Conservation (phyloP, 2,113 vertebrate species). For the Pantherophis guttatus region DNA sequence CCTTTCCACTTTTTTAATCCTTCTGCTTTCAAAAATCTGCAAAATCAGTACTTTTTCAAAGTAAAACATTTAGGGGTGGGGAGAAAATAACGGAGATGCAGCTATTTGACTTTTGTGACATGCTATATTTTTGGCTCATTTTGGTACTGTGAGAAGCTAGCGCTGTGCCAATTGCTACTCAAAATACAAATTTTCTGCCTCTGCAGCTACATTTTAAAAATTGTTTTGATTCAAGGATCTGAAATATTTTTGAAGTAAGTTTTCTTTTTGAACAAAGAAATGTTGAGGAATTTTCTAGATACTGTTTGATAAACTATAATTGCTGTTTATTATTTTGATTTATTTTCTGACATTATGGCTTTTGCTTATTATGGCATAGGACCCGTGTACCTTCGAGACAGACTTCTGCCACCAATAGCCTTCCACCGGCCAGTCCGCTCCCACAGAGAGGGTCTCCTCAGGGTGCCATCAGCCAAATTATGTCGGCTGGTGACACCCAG, state of each 20-base stretch:
- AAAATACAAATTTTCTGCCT: slow-evolving; percentile 38
- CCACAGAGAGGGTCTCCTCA: too few relatives aligned
- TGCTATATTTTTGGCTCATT: slow-evolving; percentile 71
- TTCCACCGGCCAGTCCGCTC: too few relatives aligned
- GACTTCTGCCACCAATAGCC: too few relatives aligned
- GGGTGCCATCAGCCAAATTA: too few relatives aligned
- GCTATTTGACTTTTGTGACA: slow-evolving; percentile 69
- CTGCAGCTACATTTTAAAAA: slow-evolving; percentile 32
- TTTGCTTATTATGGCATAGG: not conserved
- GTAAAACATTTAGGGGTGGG: slow-evolving; percentile 67
- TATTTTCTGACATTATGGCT: not conserved
- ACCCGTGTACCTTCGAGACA: too few relatives aligned
- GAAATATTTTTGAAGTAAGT: slow-evolving; percentile 20
- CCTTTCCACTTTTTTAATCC: slow-evolving; percentile 76
- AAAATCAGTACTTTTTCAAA: slow-evolving; percentile 72
- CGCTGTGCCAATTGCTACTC: slow-evolving; percentile 76
- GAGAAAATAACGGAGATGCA: slow-evolving; percentile 60
- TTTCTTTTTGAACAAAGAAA: slow-evolving; percentile 24
- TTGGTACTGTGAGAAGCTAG: slow-evolving; percentile 79
- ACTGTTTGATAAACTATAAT: not conserved
- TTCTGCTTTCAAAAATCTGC: slow-evolving; percentile 75
- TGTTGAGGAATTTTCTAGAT: slow-evolving; percentile 24
- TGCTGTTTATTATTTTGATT: not conserved
- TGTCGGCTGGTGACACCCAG: too few relatives aligned
- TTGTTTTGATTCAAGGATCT: slow-evolving; percentile 6